A percentile compares a stretch with the other conserved stretches of the same genome.
These are phyloP conservation scores for Polydrusus tereticollis DNA, from an alignment of 2,888 invertebrate species.

Conservation along the genomic window DNA sequence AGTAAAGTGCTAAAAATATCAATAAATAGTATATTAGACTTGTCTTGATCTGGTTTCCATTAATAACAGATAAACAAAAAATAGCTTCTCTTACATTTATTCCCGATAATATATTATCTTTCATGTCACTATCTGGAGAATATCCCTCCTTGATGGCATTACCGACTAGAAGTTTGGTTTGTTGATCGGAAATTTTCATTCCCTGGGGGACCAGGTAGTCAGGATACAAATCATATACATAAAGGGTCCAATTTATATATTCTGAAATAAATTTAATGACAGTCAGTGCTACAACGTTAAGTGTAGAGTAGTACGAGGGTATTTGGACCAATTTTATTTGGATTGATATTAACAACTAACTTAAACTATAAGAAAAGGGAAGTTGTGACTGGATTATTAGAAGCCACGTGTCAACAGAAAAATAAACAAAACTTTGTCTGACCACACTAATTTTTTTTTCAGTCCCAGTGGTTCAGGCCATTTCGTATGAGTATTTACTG, in stretches of 20 bases:
- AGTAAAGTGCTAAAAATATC: conserved; percentile 49
- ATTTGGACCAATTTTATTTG: no score
- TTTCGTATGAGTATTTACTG: no score
- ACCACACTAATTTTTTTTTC: no score
- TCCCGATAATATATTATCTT: conserved; percentile 25
- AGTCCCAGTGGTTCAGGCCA: no score
- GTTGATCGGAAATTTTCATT: conserved; percentile 44
- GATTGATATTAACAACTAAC: no score
- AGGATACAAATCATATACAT: conserved; percentile 39
- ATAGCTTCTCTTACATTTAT: conserved; percentile 29
- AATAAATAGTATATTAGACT: no score
- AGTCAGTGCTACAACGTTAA: background rate
- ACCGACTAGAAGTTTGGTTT: conserved; percentile 30
- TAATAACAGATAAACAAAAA: no score
- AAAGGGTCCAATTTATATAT: conserved; percentile 27
- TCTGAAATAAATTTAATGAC: conserved; percentile 1
- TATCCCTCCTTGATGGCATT: conserved; percentile 47
- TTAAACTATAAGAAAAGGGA: no score
- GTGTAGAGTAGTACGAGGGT: background rate
- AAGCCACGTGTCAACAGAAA: no score
- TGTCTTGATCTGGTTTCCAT: no score
- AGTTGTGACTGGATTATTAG: no score
- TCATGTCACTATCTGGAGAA: conserved; percentile 33
- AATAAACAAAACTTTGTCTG: no score
- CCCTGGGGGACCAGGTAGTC: conserved; percentile 45